These are phyloP conservation scores for Acanthosepion pharaonis DNA, from an alignment of 2,888 invertebrate species.

Conservation along the genomic window DNA sequence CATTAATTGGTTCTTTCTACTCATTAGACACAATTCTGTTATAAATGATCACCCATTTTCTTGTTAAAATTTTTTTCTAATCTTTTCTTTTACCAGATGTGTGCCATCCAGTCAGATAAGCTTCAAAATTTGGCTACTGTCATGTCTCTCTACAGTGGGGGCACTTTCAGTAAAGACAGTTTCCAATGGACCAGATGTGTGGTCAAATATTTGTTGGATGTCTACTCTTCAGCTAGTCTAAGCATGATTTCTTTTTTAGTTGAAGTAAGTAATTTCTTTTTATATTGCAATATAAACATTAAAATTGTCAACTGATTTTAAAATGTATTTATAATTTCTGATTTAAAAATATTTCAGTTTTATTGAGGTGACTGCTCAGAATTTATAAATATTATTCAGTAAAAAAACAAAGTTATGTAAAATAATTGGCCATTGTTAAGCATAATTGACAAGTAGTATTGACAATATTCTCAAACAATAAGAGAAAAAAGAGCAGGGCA, in stretches of 20 bases:
- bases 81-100: conserved; percentile 79
- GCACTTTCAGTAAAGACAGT: conserved; percentile 98
- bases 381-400: background rate
- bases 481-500: no score
- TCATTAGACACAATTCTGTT: no score
- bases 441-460: no score
- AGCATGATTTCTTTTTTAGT: conserved; percentile 95
- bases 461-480: no score
- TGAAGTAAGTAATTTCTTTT: conserved; percentile 78
- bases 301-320: background rate
- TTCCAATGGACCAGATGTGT: conserved; percentile 99
- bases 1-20: no score
- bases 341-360: background rate
- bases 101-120: conserved; percentile 93
- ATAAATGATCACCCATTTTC: no score
- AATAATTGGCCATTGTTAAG: no score
- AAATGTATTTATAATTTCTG: background rate
- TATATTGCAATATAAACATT: background rate
- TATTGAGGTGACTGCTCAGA: background rate
- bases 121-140: conserved; percentile 96
- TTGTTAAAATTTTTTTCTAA: no score
- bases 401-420: no score
- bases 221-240: conserved; percentile 89
- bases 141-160: conserved; percentile 96
- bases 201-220: conserved; percentile 97